These are phyloP conservation scores for Folsomia manolachei DNA, from an alignment of 2,888 invertebrate genomes.

Conservation along the genomic window DNA sequence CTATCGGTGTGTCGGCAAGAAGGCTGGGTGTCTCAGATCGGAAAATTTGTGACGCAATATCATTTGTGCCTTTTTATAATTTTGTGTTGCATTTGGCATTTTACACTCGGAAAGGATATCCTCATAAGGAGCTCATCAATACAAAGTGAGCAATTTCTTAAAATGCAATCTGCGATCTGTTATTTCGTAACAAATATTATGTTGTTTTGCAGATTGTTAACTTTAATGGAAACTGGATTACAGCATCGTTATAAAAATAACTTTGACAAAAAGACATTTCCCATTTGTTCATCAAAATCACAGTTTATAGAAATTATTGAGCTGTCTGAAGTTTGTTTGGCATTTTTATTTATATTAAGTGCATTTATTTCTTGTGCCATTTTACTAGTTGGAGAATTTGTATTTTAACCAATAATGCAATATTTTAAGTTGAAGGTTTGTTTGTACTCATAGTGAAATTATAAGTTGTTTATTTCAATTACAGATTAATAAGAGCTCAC, in stretches of 20 bases:
- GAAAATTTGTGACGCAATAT: background rate
- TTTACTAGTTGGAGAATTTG: no score
- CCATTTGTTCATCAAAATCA: background rate
- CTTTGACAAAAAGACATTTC: background rate
- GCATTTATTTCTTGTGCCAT: no score
- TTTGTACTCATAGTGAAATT: no score
- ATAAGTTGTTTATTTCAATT: no score
- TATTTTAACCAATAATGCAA: no score
- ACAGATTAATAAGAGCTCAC: no score
- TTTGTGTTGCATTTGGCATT: background rate
- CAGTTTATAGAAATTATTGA: background rate
- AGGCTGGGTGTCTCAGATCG: background rate
- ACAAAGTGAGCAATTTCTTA: background rate
- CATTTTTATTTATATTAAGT: no score
- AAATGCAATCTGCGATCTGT: background rate
- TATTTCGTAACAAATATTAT: background rate
- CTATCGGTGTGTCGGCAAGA: background rate
- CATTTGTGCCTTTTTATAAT: background rate
- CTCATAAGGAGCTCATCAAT: background rate
- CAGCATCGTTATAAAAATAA: background rate
- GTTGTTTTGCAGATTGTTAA: background rate
- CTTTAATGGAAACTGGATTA: background rate
- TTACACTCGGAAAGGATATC: background rate
- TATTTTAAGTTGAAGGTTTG: no score
- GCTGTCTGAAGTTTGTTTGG: background rate